Conservation (phyloP, 2,797 vertebrate genomes). For the Parotocinclus haroldoi region DNA sequence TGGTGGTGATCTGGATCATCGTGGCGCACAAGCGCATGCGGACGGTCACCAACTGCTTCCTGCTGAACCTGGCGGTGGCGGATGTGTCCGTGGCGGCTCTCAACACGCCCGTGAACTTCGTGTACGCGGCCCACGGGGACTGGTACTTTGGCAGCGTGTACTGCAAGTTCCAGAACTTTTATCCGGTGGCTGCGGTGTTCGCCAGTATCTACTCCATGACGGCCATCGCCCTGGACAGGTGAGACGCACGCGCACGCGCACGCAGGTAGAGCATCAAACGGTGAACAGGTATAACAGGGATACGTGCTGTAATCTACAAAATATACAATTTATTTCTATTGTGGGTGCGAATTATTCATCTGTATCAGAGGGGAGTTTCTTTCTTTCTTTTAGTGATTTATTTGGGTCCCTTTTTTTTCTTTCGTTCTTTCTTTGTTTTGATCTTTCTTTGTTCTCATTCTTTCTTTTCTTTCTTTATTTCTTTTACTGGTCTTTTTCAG, state of each 20-base stretch:
- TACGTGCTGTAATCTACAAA: too few relatives aligned
- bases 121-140: constrained; percentile 75
- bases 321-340: too few relatives aligned
- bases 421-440: too few relatives aligned
- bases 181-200: constrained; percentile 81
- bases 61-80: constrained; percentile 81
- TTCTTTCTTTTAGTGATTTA: too few relatives aligned
- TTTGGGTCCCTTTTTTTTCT: too few relatives aligned
- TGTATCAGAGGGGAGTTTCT: too few relatives aligned
- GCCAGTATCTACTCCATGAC: constrained; percentile 89
- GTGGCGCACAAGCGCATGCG: constrained; percentile 83
- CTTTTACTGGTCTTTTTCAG: too few relatives aligned
- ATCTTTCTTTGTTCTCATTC: too few relatives aligned
- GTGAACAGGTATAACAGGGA: too few relatives aligned
- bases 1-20: constrained; percentile 84
- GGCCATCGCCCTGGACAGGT: constrained; percentile 84
- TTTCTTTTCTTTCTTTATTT: too few relatives aligned
- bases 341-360: too few relatives aligned
- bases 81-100: constrained; percentile 82
- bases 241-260: not conserved
- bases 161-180: constrained; percentile 87
- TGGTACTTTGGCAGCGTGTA: constrained; percentile 84
- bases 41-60: constrained; percentile 83
- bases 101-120: constrained; percentile 81
- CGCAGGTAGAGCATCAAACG: too few relatives aligned